phyloP scores from a whole-genome alignment of 23 tunicate genomes.

The Botrylloides violaceus region DNA sequence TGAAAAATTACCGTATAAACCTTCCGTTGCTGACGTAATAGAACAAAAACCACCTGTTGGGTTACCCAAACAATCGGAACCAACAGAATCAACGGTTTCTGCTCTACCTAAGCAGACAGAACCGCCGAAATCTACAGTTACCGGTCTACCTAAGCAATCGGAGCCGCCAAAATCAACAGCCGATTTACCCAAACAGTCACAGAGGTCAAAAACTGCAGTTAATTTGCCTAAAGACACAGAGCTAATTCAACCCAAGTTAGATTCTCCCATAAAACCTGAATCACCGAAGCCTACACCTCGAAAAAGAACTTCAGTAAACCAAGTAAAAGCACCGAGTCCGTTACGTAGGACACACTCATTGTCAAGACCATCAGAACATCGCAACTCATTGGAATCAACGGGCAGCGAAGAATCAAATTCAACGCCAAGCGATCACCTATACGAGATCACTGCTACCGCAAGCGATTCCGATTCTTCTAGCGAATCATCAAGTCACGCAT shows the following conservation, averaged over 20 bases:
- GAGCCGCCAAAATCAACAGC: too few species aligned
- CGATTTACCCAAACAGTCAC: too few species aligned
- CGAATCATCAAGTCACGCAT: background rate
- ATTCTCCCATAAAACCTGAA: background rate
- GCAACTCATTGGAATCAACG: background rate
- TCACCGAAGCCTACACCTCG: background rate
- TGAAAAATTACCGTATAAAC: slow-evolving; percentile 15
- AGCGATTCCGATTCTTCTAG: background rate
- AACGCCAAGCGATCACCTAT: background rate
- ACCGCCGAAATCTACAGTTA: too few species aligned
- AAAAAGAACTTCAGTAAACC: background rate
- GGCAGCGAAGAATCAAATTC: background rate
- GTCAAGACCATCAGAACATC: background rate
- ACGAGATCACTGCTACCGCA: background rate
- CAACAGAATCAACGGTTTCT: too few species aligned
- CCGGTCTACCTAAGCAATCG: too few species aligned
- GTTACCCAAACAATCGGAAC: too few species aligned
- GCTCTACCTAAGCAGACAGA: too few species aligned
- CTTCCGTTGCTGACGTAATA: background rate
- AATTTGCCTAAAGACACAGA: too few species aligned
- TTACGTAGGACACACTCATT: background rate
- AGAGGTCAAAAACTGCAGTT: too few species aligned
- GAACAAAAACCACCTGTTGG: background rate
- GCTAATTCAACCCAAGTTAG: too few species aligned
- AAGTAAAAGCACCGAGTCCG: background rate